Percentiles rank a stretch among this genome's conserved stretches.
phyloP scores from a whole-genome alignment of 92 coral and sea anemone species.

The Muricea muricata region DNA sequence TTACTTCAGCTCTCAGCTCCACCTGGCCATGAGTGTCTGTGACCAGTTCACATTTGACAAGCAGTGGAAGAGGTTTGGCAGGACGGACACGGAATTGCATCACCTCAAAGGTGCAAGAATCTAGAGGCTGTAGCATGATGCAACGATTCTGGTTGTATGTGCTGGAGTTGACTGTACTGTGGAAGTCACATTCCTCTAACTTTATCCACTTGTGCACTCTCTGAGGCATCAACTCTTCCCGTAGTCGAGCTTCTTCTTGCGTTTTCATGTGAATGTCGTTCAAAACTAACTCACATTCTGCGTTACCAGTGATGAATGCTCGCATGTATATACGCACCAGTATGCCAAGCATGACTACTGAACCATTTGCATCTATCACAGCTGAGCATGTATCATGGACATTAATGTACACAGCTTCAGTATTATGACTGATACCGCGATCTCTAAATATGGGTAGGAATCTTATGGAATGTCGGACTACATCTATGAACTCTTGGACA shows the following conservation, averaged over 20 bases:
- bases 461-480: conserved; percentile 81
- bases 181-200: conserved; percentile 74
- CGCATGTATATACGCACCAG: conserved; percentile 79
- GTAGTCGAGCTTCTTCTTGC: conserved; percentile 87
- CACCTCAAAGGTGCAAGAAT: conserved; percentile 98
- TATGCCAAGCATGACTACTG: conserved; percentile 77
- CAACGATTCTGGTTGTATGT: conserved; percentile 78
- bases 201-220: conserved; percentile 96
- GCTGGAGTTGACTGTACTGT: conserved; percentile 75
- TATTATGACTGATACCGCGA: conserved; percentile 91
- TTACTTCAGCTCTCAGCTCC: conserved; percentile 90
- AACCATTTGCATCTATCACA: conserved; percentile 79
- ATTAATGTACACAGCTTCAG: conserved; percentile 95
- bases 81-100: conserved; percentile 94
- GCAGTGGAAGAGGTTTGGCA: conserved; percentile 86
- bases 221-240: conserved; percentile 93
- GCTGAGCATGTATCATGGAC: conserved; percentile 86
- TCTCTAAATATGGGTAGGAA: conserved; percentile 91
- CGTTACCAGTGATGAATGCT: conserved; percentile 93
- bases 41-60: conserved; percentile 70
- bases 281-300: conserved; percentile 91
- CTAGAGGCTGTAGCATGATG: conserved; percentile 90
- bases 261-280: conserved; percentile 82
- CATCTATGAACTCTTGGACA: conserved; percentile 82
- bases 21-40: conserved; percentile 85